Base-by-base conservation (phyloP, 2,888 invertebrate genomes). In the Leptinotarsa juncta region DNA sequence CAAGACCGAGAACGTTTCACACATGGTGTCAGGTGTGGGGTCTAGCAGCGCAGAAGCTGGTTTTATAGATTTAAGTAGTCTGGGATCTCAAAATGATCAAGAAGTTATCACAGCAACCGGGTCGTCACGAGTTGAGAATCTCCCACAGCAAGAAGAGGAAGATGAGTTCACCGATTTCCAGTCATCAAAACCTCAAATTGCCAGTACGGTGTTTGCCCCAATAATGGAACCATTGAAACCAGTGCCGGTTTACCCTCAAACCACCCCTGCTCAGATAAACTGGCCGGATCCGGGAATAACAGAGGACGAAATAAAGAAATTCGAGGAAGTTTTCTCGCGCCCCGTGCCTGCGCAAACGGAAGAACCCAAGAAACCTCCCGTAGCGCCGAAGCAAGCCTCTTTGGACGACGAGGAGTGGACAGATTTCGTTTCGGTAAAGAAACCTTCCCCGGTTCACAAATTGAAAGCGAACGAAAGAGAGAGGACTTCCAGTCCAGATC, bases 201-300 rank as follows among this genome's bases (percentile, higher is more conserved):
- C 69, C 57, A 48, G 14, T 16, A 14, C 69, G 4, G 57, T 69
- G 12, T 69, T 51, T 32, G 49, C 65, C 23, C 68, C 74, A 4
- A 49, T 70, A 18, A 72, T 81, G 42, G 81, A 84, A 81, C 84
- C 84, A 12, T 76, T 85, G 60, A 82, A 83, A 79, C 84, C 85
- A 4, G 78, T 77, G 12, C 75, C 76, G 70, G 48, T 79, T 18
- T 66, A 76, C 53, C 26, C 77, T 16, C 67, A 69, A 15, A 53
- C 74, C 10, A 26, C 76, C 10, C 65, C 81, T 32, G 85, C 90
- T 1, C 89, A 90, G 84, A 92, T 92, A 65, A 91, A 91, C 83
- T 92, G 92, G 92, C 92, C 92, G 4, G 90, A 91, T 83, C 92
- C 92, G 16, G 92, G 92, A 26, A 91, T 88, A 42, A 84, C 85